Evolutionary conservation across 1,140 invertebrate species (phyloP).

Genomic region (Hylaeus volcanicus): DNA sequence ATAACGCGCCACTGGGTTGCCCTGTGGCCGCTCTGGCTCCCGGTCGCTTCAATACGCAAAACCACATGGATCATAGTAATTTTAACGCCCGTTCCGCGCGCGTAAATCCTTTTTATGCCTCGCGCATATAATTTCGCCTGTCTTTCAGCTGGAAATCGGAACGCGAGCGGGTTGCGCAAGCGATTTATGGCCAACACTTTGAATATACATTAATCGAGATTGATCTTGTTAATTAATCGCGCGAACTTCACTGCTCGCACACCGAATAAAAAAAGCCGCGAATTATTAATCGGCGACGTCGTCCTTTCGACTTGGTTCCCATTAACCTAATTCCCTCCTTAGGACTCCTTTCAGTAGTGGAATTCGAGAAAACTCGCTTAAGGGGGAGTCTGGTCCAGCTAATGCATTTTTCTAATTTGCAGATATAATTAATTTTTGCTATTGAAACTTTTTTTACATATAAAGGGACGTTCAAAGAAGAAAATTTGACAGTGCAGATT

Average conservation of each 20-base stretch:
- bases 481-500: no score
- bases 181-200: constrained; percentile 23
- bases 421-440: no score
- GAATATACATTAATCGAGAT: constrained; percentile 43
- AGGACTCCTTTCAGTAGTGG: not conserved
- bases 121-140: constrained; percentile 41
- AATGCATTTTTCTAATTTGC: no score
- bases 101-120: constrained; percentile 45
- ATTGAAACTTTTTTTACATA: no score
- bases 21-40: constrained; percentile 13
- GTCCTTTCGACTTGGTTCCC: not conserved
- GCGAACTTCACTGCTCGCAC: constrained; percentile 19
- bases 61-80: constrained; percentile 45
- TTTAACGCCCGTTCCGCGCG: constrained; percentile 14
- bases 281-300: constrained; percentile 18
- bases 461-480: no score
- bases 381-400: no score
- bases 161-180: constrained; percentile 53
- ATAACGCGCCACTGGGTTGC: not conserved
- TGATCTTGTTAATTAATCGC: constrained; percentile 45
- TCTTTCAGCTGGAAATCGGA: constrained; percentile 61
- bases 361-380: not conserved
- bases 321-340: not conserved
- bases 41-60: constrained; percentile 17
- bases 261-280: not conserved